Evolutionary conservation across 2,113 vertebrate species (phyloP), one percentile per base, ranked within the genome.

Genomic region (Dinomys branickii): DNA sequence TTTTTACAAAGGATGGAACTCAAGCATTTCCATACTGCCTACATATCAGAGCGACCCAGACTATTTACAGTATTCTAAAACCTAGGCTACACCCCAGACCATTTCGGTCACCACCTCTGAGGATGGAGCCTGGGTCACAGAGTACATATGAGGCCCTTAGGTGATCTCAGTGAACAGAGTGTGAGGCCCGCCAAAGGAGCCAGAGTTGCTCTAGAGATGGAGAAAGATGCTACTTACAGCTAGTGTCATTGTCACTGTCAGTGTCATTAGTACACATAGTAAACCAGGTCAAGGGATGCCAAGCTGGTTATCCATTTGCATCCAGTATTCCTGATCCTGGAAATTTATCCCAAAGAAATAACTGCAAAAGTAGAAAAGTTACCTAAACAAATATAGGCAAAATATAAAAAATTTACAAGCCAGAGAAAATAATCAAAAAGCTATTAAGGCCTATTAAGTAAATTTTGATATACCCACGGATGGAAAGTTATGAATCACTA

Each of bases 341-440:
- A 80, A 85, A 54, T 73, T 85, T 94, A 47, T 90, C 69, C 50
- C 69, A 77, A 80, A 80, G 69, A 90, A 88, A 85, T 86, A 81
- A 95, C 54, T 88, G 35, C 24, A 85, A 91, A 38, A 11, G 69
- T 84, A 19, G 0, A 30, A 24, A 7, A 58, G 28, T 33, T 81
- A 61, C n/a, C 38, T 85, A 38, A 93, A 85, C 17, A 65, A 80
- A 95, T 38, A 93, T 2, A 90, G 81, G 30, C 35, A 88, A n/a
- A 54, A 80, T 35, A 80, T 54, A 12, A 52, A 80, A 93, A 63
- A 56, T 67, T 94, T 91, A 90, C 19, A 75, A 94, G 56, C 50
- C 50, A 84, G n/a, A 35, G n/a, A 90, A 97, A 84, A 87, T 80
- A 92, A 85, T 20, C 24, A 87, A 90, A 92, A 90, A 5, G 5